Conservation (phyloP, 2,113 vertebrate species). For the Galbula dea region DNA sequence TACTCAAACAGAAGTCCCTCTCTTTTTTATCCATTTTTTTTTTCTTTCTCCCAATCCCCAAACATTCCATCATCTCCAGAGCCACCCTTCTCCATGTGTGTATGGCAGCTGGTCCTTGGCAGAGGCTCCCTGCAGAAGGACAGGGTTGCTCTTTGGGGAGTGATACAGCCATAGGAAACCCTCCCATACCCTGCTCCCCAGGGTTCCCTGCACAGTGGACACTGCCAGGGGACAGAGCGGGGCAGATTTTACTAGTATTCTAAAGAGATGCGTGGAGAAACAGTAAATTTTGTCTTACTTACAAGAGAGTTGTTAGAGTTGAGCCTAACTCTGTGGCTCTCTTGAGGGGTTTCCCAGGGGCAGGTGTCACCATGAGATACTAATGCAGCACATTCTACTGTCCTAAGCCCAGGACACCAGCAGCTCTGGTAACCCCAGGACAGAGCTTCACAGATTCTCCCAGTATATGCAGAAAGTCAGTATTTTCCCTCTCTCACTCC, state of each 20-base stretch:
- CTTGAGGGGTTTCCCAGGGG: neutral
- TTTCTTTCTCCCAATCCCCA: neutral
- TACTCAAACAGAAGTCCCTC: neutral
- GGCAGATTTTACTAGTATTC: neutral
- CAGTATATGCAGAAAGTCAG: neutral
- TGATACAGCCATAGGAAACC: neutral
- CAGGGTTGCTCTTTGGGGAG: neutral
- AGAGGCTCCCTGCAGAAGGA: neutral
- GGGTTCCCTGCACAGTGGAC: neutral
- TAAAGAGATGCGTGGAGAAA: neutral
- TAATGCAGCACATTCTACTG: neutral
- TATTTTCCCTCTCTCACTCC: neutral
- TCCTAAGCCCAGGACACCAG: neutral
- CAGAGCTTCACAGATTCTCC: neutral
- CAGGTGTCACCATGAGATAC: neutral
- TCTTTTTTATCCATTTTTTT: accelerated
- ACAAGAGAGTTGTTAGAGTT: neutral
- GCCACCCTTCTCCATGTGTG: neutral
- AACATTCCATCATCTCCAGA: neutral
- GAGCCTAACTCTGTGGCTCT: neutral
- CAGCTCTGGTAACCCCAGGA: neutral
- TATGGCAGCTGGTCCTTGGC: neutral
- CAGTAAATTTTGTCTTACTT: neutral
- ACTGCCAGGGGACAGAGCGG: neutral
- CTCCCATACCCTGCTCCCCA: neutral